Evolutionary conservation across 2,113 vertebrate species (phyloP), one percentile per base, ranked within the genome.

Genomic region (Morone chrysops): DNA sequence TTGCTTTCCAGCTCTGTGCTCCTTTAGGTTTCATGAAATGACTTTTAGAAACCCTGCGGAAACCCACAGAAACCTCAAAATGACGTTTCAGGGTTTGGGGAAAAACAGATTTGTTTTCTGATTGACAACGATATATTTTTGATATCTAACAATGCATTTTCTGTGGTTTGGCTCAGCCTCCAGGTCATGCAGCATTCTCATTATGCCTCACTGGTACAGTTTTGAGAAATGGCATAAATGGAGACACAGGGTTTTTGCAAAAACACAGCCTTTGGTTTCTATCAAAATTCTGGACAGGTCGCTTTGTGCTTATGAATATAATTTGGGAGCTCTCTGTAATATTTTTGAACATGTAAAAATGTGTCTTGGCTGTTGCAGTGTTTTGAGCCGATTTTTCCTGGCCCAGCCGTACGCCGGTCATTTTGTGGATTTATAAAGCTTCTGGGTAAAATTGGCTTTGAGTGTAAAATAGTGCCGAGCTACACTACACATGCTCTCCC

Each of bases 381-480:
- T 82, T 85, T 82, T 84, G 66, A 86, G 71, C 53, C 70, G 12
- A 81, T 69, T 81, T 92, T 91, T 87, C 84, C 80, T 82, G 83
- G 88, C 79, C 41, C 40, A 38, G 4, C 45, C 36, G n/a, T 18
- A 36, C 4, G 10, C 5, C 2, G 11, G 57, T 83, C 56, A 61
- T 85, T 92, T 70, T 80, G 60, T 78, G 76, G 76, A 85, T 85
- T 84, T 70, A 66, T 54, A 78, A 75, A 45, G n/a, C 40, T 77
- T 86, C 63, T 67, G 69, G 56, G 59, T 81, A 45, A 76, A 45
- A 68, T 9, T 45, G 40, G 69, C 63, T 76, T 43, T 75, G 75
- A 87, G 54, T 61, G 36, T 66, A 14, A 71, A 77, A 51, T 69
- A 20, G 59, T 71, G 71, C 66, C 8, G 14, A 71, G 16, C 43